Conservation (phyloP, 2,888 invertebrate species). For the Nineta flava region DNA sequence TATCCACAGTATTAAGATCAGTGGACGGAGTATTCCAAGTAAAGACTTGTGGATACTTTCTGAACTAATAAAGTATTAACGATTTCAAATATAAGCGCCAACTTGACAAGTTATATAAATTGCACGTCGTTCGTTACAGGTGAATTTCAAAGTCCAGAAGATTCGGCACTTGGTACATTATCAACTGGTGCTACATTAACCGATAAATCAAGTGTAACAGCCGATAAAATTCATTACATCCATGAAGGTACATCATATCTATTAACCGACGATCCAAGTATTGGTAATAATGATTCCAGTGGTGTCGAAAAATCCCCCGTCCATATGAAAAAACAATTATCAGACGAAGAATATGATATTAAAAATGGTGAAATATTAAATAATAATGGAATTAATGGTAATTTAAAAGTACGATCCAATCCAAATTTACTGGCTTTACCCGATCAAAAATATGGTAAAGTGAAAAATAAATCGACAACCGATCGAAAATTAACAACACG, state of each 20-base stretch:
- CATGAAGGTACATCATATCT: conserved; percentile 5
- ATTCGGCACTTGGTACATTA: conserved; percentile 37
- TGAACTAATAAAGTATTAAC: too few species aligned
- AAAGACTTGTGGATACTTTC: too few species aligned
- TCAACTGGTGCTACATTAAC: conserved; percentile 23
- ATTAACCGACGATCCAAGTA: neutral
- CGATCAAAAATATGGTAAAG: conserved; percentile 9
- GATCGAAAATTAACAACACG: neutral
- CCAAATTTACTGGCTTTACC: conserved; percentile 13
- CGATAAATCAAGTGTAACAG: conserved; percentile 1
- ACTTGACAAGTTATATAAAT: conserved; percentile 13
- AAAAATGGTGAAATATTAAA: conserved; percentile 8
- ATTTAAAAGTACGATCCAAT: conserved; percentile 7
- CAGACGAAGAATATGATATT: conserved; percentile 8
- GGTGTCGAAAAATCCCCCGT: neutral
- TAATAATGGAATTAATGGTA: conserved; percentile 7
- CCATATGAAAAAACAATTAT: conserved; percentile 8
- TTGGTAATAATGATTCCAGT: neutral
- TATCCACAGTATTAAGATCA: too few species aligned
- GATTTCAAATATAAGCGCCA: conserved; percentile 27
- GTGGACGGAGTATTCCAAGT: too few species aligned
- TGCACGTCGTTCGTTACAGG: too few species aligned
- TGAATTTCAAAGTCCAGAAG: conserved; percentile 24
- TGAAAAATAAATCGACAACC: neutral
- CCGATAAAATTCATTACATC: neutral